These are phyloP conservation scores for Drosophila yooni DNA, from an alignment of 2,888 invertebrate genomes.

Conservation along the genomic window DNA sequence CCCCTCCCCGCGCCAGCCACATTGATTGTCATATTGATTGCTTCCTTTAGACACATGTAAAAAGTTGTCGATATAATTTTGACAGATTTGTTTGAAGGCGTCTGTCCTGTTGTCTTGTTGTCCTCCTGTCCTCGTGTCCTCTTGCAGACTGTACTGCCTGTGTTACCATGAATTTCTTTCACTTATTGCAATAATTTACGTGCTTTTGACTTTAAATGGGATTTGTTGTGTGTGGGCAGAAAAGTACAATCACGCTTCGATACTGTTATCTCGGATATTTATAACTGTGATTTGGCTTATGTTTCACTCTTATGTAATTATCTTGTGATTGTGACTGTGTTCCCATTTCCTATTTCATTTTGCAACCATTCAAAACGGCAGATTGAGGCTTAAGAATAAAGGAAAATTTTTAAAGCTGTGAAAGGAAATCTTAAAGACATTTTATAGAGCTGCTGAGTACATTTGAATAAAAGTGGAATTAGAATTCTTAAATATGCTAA, in stretches of 20 bases:
- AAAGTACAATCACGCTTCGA: neutral
- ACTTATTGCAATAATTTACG: constrained; percentile 36
- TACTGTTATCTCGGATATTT: constrained; percentile 5
- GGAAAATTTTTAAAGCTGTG: neutral
- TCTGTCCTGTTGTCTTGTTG: constrained; percentile 1
- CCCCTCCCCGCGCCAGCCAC: neutral
- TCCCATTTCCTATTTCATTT: constrained; percentile 1
- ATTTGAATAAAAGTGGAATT: neutral
- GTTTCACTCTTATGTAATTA: constrained; percentile 1
- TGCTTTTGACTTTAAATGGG: neutral
- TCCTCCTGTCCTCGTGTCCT: neutral
- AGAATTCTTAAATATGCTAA: neutral
- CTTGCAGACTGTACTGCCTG: neutral
- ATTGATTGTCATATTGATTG: constrained; percentile 50
- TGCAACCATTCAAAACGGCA: neutral
- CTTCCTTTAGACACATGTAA: constrained; percentile 48
- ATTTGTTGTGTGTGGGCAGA: neutral
- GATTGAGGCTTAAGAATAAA: neutral
- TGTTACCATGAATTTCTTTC: constrained; percentile 28
- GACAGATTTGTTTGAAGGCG: constrained; percentile 44
- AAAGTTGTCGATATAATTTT: constrained; percentile 56
- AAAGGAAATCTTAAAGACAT: neutral
- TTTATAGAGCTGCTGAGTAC: neutral
- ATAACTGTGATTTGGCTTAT: neutral
- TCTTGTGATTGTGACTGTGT: neutral